Percentiles rank a stretch among this genome's conserved stretches.
Evolutionary conservation across 2,113 vertebrate species (phyloP).

Genomic region (Oryzias javanicus): DNA sequence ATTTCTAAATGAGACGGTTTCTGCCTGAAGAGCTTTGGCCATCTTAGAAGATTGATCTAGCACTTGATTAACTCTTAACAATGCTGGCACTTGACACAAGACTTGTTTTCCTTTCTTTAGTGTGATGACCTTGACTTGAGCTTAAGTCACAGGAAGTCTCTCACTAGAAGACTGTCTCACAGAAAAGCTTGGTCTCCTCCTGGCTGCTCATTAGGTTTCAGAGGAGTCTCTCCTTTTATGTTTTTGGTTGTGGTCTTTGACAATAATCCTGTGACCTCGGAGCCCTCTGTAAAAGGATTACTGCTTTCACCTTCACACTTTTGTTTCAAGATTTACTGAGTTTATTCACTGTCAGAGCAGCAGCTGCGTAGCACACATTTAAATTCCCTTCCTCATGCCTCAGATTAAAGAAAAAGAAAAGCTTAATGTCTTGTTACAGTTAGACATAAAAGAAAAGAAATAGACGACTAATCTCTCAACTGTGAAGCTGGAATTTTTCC

Average conservation of each 20-base stretch:
- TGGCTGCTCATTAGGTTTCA: neutral
- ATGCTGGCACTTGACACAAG: conserved; percentile 32
- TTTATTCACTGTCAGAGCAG: neutral
- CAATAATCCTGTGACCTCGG: conserved; percentile 1
- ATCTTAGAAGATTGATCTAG: conserved; percentile 39
- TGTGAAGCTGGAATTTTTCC: neutral
- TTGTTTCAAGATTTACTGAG: neutral
- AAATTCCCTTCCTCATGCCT: neutral
- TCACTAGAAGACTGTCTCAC: conserved; percentile 1
- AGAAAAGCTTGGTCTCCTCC: neutral
- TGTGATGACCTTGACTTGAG: conserved; percentile 13
- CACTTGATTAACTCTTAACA: conserved; percentile 34
- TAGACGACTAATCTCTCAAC: neutral
- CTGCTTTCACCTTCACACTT: neutral
- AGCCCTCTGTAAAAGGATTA: neutral
- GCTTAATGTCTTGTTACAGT: neutral
- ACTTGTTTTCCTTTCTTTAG: conserved; percentile 2
- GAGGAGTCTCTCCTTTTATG: conserved; percentile 1
- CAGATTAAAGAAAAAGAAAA: neutral
- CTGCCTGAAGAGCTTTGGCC: conserved; percentile 26
- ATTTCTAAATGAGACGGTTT: conserved; percentile 46
- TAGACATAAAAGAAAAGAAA: neutral
- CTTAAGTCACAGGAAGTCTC: conserved; percentile 25
- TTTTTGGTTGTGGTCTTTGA: neutral
- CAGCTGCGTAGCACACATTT: neutral